A percentile compares a stretch with the other conserved stretches of the same genome.
Evolutionary conservation across 2,888 invertebrate genomes (phyloP).

Genomic region (Anaspis maculata): DNA sequence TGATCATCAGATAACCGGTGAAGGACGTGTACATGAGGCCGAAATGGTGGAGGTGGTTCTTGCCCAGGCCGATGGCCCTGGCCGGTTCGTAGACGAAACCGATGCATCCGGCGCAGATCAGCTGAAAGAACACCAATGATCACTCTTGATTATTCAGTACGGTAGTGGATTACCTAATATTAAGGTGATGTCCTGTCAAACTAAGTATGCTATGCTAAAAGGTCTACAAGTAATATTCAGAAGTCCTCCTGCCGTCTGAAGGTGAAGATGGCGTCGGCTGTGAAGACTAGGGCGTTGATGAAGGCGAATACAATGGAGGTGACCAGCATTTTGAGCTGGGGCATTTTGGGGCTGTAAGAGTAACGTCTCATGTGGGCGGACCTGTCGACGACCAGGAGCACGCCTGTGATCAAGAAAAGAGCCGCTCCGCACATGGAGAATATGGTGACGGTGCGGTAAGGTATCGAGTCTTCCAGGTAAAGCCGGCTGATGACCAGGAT

Average conservation of each 20-base stretch:
- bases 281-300: slow-evolving; percentile 51
- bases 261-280: slow-evolving; percentile 54
- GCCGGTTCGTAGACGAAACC: slow-evolving; percentile 58
- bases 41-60: slow-evolving; percentile 49
- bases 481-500: slow-evolving; percentile 50
- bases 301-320: slow-evolving; percentile 56
- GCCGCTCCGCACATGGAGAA: slow-evolving; percentile 55
- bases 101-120: slow-evolving; percentile 53
- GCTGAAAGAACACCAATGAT: slow-evolving; percentile 47
- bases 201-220: not conserved
- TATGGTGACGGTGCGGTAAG: slow-evolving; percentile 56
- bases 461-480: slow-evolving; percentile 53
- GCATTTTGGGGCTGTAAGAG: slow-evolving; percentile 53
- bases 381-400: slow-evolving; percentile 49
- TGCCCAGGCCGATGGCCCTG: slow-evolving; percentile 47
- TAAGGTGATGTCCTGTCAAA: slow-evolving; percentile 1
- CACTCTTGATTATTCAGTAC: too few species aligned
- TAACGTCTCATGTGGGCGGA: slow-evolving; percentile 41
- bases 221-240: not conserved
- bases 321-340: slow-evolving; percentile 55
- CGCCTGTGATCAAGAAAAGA: slow-evolving; percentile 56
- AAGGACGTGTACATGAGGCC: slow-evolving; percentile 60
- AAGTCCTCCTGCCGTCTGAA: slow-evolving; percentile 30
- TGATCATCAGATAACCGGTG: slow-evolving; percentile 59
- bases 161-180: slow-evolving; percentile 2